These are phyloP conservation scores for Patiria pectinifera DNA, from an alignment of 53 echinoderm and acorn worm genomes.

Conservation along the genomic window DNA sequence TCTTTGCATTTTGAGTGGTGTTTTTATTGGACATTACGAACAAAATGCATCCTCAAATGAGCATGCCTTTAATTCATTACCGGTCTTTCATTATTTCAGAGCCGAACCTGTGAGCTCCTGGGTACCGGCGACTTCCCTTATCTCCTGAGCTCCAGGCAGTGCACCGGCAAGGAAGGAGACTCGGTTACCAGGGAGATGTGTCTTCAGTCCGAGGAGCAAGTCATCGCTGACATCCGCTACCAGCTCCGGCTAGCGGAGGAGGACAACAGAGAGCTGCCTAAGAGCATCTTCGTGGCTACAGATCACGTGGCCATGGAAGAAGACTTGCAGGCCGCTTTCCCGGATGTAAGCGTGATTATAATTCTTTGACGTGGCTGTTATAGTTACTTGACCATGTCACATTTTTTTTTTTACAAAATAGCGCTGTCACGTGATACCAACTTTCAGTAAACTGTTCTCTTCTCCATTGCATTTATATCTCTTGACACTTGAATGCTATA, in stretches of 20 bases:
- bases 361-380: too few relatives aligned
- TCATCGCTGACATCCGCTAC: slow-evolving; percentile 73
- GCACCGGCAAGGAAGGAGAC: slow-evolving; percentile 67
- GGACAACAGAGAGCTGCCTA: slow-evolving; percentile 48
- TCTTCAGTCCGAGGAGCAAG: slow-evolving; percentile 92
- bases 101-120: slow-evolving; percentile 85
- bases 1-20: too few relatives aligned
- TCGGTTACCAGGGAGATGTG: slow-evolving; percentile 81
- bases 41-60: too few relatives aligned
- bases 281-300: slow-evolving; percentile 88
- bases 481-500: too few relatives aligned
- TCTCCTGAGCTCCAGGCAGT: slow-evolving; percentile 84
- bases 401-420: too few relatives aligned
- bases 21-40: too few relatives aligned
- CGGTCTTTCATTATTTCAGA: slow-evolving; percentile 55
- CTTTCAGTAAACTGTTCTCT: too few relatives aligned
- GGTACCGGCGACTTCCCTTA: slow-evolving; percentile 71
- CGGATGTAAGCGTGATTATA: slow-evolving; percentile 15
- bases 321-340: slow-evolving; percentile 71
- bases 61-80: neutral
- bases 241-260: slow-evolving; percentile 27
- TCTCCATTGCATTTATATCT: too few relatives aligned
- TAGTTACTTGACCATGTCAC: too few relatives aligned
- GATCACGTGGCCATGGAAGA: slow-evolving; percentile 98
- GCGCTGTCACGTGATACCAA: too few relatives aligned